phyloP scores from a whole-genome alignment of 2,113 vertebrate species.

The Alosa alosa region DNA sequence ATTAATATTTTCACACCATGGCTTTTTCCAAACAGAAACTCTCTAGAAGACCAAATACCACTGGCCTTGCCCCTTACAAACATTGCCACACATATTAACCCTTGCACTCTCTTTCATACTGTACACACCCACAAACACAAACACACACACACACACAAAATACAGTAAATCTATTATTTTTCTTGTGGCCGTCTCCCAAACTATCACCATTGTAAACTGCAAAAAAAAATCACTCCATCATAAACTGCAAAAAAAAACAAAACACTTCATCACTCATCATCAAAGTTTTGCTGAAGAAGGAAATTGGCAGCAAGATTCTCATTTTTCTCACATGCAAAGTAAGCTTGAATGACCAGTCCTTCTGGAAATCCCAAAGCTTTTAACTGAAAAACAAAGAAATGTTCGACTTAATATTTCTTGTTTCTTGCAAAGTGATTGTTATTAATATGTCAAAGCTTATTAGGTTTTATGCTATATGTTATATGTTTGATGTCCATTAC shows the following conservation, averaged over 20 bases:
- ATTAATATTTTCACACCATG: conserved; percentile 40
- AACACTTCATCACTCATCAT: conserved; percentile 66
- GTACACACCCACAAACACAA: neutral
- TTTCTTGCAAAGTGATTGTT: neutral
- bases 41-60: conserved; percentile 14
- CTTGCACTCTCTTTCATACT: neutral
- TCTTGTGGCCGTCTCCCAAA: neutral
- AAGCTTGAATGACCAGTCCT: conserved; percentile 76
- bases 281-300: conserved; percentile 76
- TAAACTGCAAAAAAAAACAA: conserved; percentile 15
- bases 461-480: neutral
- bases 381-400: conserved; percentile 64
- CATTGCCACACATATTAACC: neutral
- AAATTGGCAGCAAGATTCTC: conserved; percentile 77
- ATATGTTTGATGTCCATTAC: conserved; percentile 43
- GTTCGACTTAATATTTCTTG: neutral
- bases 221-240: conserved; percentile 15
- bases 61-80: conserved; percentile 9
- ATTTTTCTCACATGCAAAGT: conserved; percentile 78
- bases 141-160: conserved; percentile 29
- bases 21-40: conserved; percentile 34
- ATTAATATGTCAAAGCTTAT: neutral
- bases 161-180: conserved; percentile 26
- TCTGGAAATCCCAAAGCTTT: conserved; percentile 77
- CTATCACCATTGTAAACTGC: conserved; percentile 17